Conservation (phyloP, 2,797 vertebrate genomes). For the Cossypha caffra region DNA sequence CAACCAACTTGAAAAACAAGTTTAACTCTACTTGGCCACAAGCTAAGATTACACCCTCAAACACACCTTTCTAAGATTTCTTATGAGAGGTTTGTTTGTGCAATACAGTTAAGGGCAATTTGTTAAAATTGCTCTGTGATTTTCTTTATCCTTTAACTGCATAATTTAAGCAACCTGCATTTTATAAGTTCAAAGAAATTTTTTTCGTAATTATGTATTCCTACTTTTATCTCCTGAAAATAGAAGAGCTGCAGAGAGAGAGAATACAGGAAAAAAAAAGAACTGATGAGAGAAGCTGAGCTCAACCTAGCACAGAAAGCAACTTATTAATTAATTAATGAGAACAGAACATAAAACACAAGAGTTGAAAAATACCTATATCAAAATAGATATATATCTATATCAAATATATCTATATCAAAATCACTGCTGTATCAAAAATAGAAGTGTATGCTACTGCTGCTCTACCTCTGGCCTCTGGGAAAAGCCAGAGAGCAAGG, state of each 20-base stretch:
- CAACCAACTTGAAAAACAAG: slow-evolving; percentile 82
- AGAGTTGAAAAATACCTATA: background rate
- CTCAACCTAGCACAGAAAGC: background rate
- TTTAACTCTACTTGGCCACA: slow-evolving; percentile 72
- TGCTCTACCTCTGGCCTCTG: background rate
- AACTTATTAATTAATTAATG: background rate
- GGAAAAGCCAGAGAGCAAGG: background rate
- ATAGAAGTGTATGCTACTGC: background rate
- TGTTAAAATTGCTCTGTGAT: slow-evolving; percentile 72
- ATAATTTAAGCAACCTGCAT: slow-evolving; percentile 64
- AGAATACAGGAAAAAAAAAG: background rate
- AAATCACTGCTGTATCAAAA: background rate
- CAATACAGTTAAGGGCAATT: slow-evolving; percentile 71
- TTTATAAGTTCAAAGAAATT: slow-evolving; percentile 57
- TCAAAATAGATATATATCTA: too few species aligned
- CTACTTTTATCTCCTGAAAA: slow-evolving; percentile 44
- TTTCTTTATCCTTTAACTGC: slow-evolving; percentile 68
- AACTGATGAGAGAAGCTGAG: background rate
- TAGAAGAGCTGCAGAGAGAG: background rate
- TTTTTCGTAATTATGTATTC: slow-evolving; percentile 53
- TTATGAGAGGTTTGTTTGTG: slow-evolving; percentile 64
- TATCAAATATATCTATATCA: too few species aligned
- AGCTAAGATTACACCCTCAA: slow-evolving; percentile 77
- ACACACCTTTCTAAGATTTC: slow-evolving; percentile 77
- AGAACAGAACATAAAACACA: background rate